Evolutionary conservation across 2,888 invertebrate genomes (phyloP).

Genomic region (Netelia melanura): DNA sequence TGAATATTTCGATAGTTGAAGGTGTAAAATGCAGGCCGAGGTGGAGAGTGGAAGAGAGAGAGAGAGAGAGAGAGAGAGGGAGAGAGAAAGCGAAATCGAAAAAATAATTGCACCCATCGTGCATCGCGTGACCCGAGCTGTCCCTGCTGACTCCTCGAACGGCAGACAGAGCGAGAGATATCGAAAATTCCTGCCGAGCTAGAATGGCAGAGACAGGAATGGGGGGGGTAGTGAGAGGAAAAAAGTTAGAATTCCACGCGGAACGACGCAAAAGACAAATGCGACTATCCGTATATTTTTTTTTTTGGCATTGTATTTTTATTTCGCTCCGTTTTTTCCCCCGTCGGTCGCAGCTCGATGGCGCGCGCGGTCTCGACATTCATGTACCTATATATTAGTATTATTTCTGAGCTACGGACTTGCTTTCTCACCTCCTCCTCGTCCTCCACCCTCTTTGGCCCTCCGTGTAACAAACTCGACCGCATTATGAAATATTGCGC

Average conservation of each 20-base stretch:
- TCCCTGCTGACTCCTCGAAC: neutral
- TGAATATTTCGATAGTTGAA: slow-evolving; percentile 11
- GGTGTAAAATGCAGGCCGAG: slow-evolving; percentile 5
- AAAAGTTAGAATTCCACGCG: slow-evolving; percentile 2
- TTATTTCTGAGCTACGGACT: neutral
- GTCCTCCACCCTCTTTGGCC: slow-evolving; percentile 2
- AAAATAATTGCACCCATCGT: slow-evolving; percentile 36
- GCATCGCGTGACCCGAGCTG: neutral
- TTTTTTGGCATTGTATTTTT: neutral
- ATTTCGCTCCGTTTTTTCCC: neutral
- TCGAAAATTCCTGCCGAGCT: no score
- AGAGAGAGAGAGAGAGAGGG: slow-evolving; percentile 7
- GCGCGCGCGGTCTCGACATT: neutral
- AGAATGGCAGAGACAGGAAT: neutral
- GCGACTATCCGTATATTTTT: neutral
- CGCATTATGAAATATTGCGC: slow-evolving; percentile 68
- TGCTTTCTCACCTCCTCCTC: neutral
- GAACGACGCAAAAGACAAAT: neutral
- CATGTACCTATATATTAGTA: slow-evolving; percentile 1
- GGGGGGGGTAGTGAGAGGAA: neutral
- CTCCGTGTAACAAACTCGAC: slow-evolving; percentile 32
- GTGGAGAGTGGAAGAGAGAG: slow-evolving; percentile 9
- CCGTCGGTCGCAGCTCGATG: neutral
- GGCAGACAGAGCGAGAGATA: neutral
- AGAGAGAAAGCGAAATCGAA: slow-evolving; percentile 26